Evolutionary conservation across 2,888 invertebrate genomes (phyloP).

Genomic region (Urechis unicinctus): DNA sequence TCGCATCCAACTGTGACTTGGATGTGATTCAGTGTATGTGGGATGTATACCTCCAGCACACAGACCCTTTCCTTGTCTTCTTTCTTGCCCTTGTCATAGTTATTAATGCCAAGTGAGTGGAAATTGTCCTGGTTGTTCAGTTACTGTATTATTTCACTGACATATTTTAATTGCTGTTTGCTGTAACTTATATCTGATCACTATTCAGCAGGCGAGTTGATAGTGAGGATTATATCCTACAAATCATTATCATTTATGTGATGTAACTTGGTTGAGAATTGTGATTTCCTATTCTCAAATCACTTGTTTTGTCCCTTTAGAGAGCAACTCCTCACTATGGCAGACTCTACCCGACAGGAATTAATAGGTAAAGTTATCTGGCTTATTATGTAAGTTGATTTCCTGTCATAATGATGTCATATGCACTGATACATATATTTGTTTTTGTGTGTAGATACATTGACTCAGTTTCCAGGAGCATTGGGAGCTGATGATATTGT

Average conservation of each 20-base stretch:
- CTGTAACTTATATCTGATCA: background rate
- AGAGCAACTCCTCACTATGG: slow-evolving; percentile 38
- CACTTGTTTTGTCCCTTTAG: too few relatives aligned
- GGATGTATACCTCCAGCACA: slow-evolving; percentile 93
- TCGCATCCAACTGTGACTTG: slow-evolving; percentile 78
- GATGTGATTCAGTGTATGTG: slow-evolving; percentile 84
- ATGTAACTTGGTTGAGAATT: too few relatives aligned
- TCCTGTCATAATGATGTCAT: background rate
- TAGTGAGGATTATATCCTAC: background rate
- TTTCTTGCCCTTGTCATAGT: slow-evolving; percentile 91
- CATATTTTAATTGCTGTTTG: too few relatives aligned
- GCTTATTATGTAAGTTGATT: background rate
- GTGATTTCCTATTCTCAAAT: too few relatives aligned
- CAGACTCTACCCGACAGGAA: slow-evolving; percentile 33
- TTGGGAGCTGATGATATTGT: slow-evolving; percentile 89
- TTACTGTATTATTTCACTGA: background rate
- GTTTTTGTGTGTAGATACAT: slow-evolving; percentile 15
- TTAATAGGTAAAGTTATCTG: slow-evolving; percentile 32
- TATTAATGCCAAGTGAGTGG: slow-evolving; percentile 73
- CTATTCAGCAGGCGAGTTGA: background rate
- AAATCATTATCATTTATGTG: too few relatives aligned
- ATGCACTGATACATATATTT: too few relatives aligned
- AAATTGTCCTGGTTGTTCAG: background rate
- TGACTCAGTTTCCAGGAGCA: slow-evolving; percentile 51
- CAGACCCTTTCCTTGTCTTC: slow-evolving; percentile 93